Conservation (phyloP, 2,888 invertebrate genomes). For the Scaeva pyrastri region DNA sequence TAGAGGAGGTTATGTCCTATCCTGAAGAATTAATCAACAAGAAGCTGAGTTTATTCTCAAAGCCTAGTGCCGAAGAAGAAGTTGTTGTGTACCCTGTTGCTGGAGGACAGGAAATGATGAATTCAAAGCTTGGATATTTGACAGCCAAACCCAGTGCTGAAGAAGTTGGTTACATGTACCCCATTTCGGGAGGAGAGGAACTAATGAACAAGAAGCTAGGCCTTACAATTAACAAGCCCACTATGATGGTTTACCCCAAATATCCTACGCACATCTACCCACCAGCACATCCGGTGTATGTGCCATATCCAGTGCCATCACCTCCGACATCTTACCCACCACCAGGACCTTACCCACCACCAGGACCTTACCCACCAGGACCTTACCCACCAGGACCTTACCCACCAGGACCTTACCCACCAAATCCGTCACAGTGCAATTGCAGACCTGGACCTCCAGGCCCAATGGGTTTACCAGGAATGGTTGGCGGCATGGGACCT, state of each 20-base stretch:
- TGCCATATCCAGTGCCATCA: background rate
- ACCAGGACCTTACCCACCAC: background rate
- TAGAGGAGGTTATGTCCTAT: background rate
- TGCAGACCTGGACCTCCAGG: slow-evolving; percentile 8
- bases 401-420: background rate
- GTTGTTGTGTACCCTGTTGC: too few species aligned
- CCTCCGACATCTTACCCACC: background rate
- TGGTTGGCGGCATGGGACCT: background rate
- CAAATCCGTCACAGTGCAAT: background rate
- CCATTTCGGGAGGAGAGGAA: too few species aligned
- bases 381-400: background rate
- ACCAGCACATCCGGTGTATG: too few species aligned
- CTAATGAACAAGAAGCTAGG: too few species aligned
- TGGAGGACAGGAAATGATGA: too few species aligned
- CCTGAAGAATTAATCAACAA: too few species aligned
- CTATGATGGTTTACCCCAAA: background rate
- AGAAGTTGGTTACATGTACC: too few species aligned
- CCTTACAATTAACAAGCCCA: too few species aligned
- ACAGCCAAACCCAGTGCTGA: too few species aligned
- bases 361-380: background rate
- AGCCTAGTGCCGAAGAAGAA: too few species aligned
- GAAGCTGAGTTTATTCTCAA: too few species aligned
- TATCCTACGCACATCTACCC: background rate
- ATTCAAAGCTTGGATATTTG: too few species aligned
- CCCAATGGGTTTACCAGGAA: background rate